phyloP scores from a whole-genome alignment of 2,888 invertebrate species.

The Atrina japonica region DNA sequence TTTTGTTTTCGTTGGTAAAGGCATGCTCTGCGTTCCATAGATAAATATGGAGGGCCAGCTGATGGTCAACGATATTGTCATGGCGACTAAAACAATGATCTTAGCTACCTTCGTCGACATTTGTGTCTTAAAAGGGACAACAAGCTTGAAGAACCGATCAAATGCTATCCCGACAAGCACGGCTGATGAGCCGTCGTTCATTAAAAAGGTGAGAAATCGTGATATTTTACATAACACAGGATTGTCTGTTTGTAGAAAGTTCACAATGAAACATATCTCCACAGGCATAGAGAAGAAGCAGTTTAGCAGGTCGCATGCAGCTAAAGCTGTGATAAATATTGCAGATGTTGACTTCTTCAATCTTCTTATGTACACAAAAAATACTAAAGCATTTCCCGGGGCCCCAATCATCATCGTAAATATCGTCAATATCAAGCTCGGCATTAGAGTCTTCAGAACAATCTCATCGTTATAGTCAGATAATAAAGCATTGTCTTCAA shows the following conservation, averaged over 20 bases:
- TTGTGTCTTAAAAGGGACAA: conserved; percentile 49
- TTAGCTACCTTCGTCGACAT: conserved; percentile 27
- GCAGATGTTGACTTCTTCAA: conserved; percentile 35
- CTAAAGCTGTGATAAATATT: conserved; percentile 37
- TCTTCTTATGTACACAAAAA: conserved; percentile 42
- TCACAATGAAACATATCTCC: conserved; percentile 13
- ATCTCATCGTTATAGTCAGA: too few relatives aligned
- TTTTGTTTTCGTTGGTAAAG: conserved; percentile 6
- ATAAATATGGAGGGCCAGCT: conserved; percentile 50
- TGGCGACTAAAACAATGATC: conserved; percentile 5
- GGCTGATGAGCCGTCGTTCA: conserved; percentile 57
- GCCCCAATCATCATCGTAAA: conserved; percentile 41
- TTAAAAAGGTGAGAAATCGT: conserved; percentile 52
- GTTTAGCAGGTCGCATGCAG: conserved; percentile 36
- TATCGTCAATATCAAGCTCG: conserved; percentile 44
- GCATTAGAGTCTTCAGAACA: too few relatives aligned
- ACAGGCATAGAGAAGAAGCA: conserved; percentile 25
- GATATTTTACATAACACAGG: conserved; percentile 53
- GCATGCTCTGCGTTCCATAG: conserved; percentile 52
- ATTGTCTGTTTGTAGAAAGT: conserved; percentile 15
- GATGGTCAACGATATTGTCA: conserved; percentile 18
- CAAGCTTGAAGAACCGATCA: conserved; percentile 54
- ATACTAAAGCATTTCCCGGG: conserved; percentile 38
- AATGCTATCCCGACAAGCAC: conserved; percentile 55
- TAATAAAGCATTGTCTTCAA: too few relatives aligned